These are phyloP conservation scores for Oplegnathus fasciatus DNA, from an alignment of 2,113 vertebrate species.

Conservation along the genomic window DNA sequence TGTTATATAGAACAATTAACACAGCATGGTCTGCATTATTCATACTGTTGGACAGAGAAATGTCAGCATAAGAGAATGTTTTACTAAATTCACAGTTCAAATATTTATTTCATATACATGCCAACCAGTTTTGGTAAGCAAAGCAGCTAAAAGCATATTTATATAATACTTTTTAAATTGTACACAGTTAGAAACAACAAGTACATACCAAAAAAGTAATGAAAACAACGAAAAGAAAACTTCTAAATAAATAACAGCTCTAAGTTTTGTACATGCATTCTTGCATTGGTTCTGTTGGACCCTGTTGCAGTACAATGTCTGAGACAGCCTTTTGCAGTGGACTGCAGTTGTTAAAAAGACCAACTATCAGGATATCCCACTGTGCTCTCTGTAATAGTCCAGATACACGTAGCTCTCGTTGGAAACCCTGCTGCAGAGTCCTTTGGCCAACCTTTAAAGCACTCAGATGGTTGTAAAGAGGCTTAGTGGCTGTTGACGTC, in stretches of 20 bases:
- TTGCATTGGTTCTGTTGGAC: background rate
- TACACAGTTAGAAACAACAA: background rate
- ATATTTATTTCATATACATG: background rate
- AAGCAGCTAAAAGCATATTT: background rate
- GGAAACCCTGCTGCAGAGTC: conserved; percentile 32
- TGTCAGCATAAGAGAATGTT: background rate
- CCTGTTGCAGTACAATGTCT: background rate
- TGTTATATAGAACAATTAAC: conserved; percentile 32
- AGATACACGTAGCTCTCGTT: conserved; percentile 34
- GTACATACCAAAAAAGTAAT: background rate
- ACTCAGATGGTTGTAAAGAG: conserved; percentile 51
- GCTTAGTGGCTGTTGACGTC: conserved; percentile 53
- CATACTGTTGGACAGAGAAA: conserved; percentile 4
- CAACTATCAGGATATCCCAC: conserved; percentile 25
- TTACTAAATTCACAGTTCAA: background rate
- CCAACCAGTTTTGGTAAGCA: background rate
- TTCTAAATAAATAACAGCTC: background rate
- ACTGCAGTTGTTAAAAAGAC: conserved; percentile 2
- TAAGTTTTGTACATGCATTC: background rate
- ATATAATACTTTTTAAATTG: background rate
- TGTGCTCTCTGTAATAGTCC: conserved; percentile 21
- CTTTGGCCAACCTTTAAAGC: conserved; percentile 55
- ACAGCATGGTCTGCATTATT: conserved; percentile 17
- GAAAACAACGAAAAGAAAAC: background rate
- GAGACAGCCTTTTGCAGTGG: background rate